These are phyloP conservation scores for Nettapus auritus DNA, from an alignment of 2,113 vertebrate species.

Conservation along the genomic window DNA sequence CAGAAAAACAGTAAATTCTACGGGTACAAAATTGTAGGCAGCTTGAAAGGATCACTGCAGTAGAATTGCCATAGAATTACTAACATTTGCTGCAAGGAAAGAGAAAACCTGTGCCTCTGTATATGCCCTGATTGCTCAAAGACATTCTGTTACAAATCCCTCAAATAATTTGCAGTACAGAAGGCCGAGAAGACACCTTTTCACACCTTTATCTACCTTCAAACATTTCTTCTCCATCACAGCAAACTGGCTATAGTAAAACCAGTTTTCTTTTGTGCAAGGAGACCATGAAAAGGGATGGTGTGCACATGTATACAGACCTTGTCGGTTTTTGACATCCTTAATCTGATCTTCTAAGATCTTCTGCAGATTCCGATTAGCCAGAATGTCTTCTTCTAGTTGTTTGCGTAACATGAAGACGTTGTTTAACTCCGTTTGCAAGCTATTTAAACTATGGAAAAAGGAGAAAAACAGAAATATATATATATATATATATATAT, in stretches of 20 bases:
- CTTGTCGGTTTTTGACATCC: conserved; percentile 82
- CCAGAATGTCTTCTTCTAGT: conserved; percentile 84
- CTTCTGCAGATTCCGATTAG: conserved; percentile 84
- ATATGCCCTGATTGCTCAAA: background rate
- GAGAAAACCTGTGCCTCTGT: background rate
- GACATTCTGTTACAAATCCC: background rate
- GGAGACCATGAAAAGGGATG: background rate
- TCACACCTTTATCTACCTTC: background rate
- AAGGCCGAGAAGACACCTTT: background rate
- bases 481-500: too few species aligned
- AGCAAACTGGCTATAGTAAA: background rate
- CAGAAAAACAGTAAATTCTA: background rate
- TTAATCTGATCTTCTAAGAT: conserved; percentile 86
- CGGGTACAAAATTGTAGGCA: background rate
- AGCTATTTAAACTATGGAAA: conserved; percentile 52
- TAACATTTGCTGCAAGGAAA: background rate
- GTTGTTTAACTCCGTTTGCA: conserved; percentile 85
- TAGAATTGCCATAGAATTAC: background rate
- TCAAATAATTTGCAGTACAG: background rate
- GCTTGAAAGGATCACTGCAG: background rate
- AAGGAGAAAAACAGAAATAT: background rate
- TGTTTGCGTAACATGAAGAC: conserved; percentile 86
- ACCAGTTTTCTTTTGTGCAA: background rate
- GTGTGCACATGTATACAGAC: conserved; percentile 70
- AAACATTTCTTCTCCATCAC: background rate